Evolutionary conservation across 2,113 vertebrate species (phyloP).

Genomic region (Stictonetta naevosa): DNA sequence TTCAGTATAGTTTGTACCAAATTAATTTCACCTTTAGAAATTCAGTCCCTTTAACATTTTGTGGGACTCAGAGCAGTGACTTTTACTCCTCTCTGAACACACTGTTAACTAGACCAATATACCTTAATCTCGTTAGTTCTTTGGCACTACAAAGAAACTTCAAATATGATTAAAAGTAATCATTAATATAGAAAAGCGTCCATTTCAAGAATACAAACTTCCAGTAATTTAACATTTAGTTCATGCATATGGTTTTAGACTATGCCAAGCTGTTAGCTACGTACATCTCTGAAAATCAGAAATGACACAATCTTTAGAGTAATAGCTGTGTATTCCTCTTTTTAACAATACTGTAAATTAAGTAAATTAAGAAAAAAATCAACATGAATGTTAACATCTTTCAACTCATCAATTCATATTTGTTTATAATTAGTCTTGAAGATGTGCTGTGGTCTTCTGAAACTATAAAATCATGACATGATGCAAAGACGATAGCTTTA

Average conservation of each 20-base stretch:
- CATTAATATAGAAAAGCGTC: rapidly evolving
- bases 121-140: background rate
- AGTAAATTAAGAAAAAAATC: background rate
- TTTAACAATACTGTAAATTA: background rate
- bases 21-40: background rate
- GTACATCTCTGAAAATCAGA: background rate
- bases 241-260: rapidly evolving
- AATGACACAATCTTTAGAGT: background rate
- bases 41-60: background rate
- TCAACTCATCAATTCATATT: background rate
- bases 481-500: background rate
- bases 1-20: background rate
- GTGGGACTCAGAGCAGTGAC: background rate
- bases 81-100: background rate
- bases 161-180: background rate
- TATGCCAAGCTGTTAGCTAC: background rate
- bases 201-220: background rate
- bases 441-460: background rate
- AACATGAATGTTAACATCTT: background rate
- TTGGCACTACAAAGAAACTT: background rate
- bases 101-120: background rate
- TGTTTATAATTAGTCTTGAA: background rate
- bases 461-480: background rate
- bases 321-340: background rate
- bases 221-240: background rate